Conservation (phyloP, 2,797 vertebrate species). For the Tachyglossus aculeatus region DNA sequence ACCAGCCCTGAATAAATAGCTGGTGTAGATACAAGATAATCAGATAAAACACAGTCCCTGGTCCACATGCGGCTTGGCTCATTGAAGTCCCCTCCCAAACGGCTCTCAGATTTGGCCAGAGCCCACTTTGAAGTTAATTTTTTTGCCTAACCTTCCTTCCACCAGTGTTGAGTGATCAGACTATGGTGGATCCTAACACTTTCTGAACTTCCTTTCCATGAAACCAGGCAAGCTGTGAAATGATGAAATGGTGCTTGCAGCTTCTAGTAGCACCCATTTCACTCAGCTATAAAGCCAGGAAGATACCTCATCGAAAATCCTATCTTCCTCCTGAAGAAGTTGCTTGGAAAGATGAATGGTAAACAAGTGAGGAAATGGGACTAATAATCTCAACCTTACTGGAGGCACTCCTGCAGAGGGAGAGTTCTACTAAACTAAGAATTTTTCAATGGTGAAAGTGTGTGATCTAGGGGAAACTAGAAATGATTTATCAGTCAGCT, state of each 20-base stretch:
- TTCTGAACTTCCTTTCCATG: too few relatives aligned
- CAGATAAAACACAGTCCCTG: too few relatives aligned
- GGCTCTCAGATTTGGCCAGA: not conserved
- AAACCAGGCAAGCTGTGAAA: too few relatives aligned
- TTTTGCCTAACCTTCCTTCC: not conserved
- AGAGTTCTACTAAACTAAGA: constrained; percentile 12
- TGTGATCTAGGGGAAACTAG: constrained; percentile 13
- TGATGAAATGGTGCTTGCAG: too few relatives aligned
- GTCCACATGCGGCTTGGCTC: too few relatives aligned
- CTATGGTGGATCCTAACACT: too few relatives aligned
- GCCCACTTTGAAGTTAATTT: not conserved
- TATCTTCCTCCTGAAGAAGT: constrained; percentile 6
- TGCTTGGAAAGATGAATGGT: constrained; percentile 18
- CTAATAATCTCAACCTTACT: constrained; percentile 1
- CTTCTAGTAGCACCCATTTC: too few relatives aligned
- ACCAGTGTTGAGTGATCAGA: too few relatives aligned
- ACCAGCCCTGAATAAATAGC: too few relatives aligned
- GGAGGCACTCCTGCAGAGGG: constrained; percentile 19
- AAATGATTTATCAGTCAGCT: constrained; percentile 1
- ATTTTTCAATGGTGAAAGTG: constrained; percentile 35
- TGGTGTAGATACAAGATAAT: too few relatives aligned
- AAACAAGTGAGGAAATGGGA: constrained; percentile 15
- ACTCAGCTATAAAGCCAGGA: too few relatives aligned
- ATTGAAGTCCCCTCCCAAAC: too few relatives aligned
- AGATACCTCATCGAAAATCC: constrained; percentile 26